Base-by-base conservation (phyloP, 2,113 vertebrate species). In the Alectura lathami region DNA sequence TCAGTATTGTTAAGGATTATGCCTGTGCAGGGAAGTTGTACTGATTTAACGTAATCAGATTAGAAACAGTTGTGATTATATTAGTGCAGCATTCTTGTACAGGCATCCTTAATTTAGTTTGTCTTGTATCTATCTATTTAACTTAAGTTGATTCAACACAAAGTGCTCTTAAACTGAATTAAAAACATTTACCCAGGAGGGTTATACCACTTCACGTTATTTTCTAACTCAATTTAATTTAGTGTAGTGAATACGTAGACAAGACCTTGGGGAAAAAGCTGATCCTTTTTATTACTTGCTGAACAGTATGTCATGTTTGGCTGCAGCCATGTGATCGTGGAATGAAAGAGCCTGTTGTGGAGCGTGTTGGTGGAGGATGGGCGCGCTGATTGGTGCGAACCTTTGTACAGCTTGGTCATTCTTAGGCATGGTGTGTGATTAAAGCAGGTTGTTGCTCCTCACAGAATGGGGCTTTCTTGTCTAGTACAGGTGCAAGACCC, bases 261-360 rank as follows among this genome's bases (percentile, higher is more conserved):
- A 79, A 95, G 94, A 89, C 95, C 95, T 94, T 92, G 73, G 91
- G 95, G 94, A 68, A 89, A 88, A 82, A 79, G 84, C 81, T 92
- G 88, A 93, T 96, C 84, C 88, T 91, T 96, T 96, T 96, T 84
- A 95, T 96, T 96, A 92, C 69, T 86, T 86, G 74, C 92, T 95
- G 89, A 95, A 75, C 83, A 84, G 62, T 82, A 38, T 94, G 89
- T 93, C 66, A 56, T 84, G 84, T 96, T 93, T 86, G 83, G 42
- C 86, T 95, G 73, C 81, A 91, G 86, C 91, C 83, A 60, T 76
- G 92, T 89, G 94, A 89, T 76, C 0, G 0, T 64, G 74, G 57
- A 84, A 94, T 94, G 86, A 96, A 96, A 93, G 95, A 90, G 73
- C 47, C 69, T 75, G 83, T 95, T 96, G 91, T 96, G 85, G 34